Percentiles rank a stretch among this genome's conserved stretches.
These are phyloP conservation scores for Bucco capensis DNA, from an alignment of 2,113 vertebrate genomes.

Conservation along the genomic window DNA sequence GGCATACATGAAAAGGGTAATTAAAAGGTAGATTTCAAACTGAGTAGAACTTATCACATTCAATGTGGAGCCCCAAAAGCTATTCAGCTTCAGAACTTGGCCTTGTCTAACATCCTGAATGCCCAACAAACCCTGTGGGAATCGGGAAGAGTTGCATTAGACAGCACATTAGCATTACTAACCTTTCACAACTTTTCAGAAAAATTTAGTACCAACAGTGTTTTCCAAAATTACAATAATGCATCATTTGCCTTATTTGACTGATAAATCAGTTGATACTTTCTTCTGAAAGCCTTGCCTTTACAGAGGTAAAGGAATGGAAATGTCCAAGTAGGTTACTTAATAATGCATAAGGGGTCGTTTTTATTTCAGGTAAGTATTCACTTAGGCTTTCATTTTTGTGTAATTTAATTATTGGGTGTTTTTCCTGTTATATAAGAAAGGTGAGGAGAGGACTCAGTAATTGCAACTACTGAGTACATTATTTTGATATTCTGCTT, in stretches of 20 bases:
- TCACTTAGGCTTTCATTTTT: background rate
- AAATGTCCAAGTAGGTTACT: background rate
- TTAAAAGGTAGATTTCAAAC: background rate
- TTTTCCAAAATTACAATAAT: background rate
- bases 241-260: background rate
- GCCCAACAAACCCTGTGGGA: background rate
- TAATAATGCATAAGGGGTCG: background rate
- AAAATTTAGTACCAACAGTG: background rate
- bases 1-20: background rate
- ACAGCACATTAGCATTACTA: background rate
- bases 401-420: background rate
- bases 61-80: background rate
- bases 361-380: background rate
- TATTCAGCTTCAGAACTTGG: background rate
- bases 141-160: background rate
- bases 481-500: constrained; percentile 5
- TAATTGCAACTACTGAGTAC: background rate
- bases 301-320: background rate
- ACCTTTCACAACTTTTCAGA: background rate
- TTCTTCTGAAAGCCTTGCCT: background rate
- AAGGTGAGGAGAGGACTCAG: background rate
- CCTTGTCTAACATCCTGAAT: background rate
- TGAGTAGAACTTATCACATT: background rate
- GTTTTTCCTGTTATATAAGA: background rate
- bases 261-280: background rate